These are phyloP conservation scores for Ariopsis seemanni DNA, from an alignment of 2,113 vertebrate species.

Conservation along the genomic window DNA sequence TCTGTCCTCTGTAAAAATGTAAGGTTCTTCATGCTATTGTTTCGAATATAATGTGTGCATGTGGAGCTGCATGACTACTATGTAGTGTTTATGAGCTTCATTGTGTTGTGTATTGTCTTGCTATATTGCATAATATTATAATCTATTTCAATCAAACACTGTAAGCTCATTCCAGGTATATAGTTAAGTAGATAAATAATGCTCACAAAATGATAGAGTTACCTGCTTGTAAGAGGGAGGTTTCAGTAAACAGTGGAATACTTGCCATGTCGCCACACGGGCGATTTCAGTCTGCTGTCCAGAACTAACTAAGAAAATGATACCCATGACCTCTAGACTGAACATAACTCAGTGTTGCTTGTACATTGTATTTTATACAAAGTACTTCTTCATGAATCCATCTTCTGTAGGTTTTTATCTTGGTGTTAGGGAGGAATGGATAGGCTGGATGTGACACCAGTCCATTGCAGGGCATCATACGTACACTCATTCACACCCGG, in stretches of 20 bases:
- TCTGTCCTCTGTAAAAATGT: slow-evolving; percentile 10
- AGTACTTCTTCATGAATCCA: neutral
- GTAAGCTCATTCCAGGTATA: neutral
- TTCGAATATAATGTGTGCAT: slow-evolving; percentile 50
- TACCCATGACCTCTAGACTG: too few species aligned
- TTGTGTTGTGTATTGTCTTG: slow-evolving; percentile 42
- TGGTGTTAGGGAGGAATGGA: neutral
- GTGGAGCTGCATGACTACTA: slow-evolving; percentile 52
- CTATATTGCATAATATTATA: neutral
- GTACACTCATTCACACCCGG: neutral
- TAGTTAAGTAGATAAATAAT: neutral
- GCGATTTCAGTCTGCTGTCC: neutral
- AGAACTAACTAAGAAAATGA: neutral
- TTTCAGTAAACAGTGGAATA: slow-evolving; percentile 42
- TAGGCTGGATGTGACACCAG: neutral
- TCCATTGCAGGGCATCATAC: neutral
- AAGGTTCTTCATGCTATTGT: slow-evolving; percentile 28
- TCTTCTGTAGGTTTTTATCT: neutral
- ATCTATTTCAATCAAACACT: neutral
- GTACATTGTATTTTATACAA: neutral
- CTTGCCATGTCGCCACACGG: neutral
- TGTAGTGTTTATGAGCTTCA: slow-evolving; percentile 49
- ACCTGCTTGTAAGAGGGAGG: neutral
- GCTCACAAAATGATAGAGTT: neutral
- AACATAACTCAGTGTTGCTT: neutral